phyloP scores from a whole-genome alignment of 2,113 vertebrate genomes.

The Ardeotis arabs region DNA sequence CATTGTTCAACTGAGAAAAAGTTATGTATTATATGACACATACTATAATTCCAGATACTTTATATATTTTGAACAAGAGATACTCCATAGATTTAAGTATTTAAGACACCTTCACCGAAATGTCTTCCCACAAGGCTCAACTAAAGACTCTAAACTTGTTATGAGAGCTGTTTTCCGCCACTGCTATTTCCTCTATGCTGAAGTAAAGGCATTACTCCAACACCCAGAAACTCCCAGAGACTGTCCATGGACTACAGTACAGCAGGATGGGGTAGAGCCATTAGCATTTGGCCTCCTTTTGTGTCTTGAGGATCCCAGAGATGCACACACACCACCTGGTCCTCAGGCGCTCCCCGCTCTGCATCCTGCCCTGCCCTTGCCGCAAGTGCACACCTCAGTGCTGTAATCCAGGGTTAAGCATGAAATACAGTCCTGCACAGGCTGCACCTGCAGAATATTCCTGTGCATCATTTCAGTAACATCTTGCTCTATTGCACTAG shows the following conservation, averaged over 20 bases:
- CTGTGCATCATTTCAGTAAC: background rate
- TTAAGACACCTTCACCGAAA: background rate
- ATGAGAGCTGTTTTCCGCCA: background rate
- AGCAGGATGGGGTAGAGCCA: background rate
- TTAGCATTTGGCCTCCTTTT: background rate
- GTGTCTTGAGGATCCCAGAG: background rate
- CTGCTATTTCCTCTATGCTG: background rate
- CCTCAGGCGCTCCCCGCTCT: fast-evolving
- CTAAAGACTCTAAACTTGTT: background rate
- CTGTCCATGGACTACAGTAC: too few relatives aligned
- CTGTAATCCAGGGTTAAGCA: background rate
- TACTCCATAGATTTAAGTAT: background rate
- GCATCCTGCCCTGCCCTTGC: background rate
- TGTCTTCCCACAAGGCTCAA: background rate
- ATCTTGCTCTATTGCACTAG: background rate
- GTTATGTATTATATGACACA: background rate
- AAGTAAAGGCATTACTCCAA: background rate
- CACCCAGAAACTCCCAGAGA: background rate
- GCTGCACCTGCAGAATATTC: background rate
- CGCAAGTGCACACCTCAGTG: background rate
- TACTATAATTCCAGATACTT: background rate
- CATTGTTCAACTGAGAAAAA: background rate
- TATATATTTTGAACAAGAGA: background rate
- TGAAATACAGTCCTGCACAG: background rate
- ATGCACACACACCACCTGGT: fast-evolving